phyloP scores from a whole-genome alignment of 2,113 vertebrate genomes.

The Ctenodactylus gundi region DNA sequence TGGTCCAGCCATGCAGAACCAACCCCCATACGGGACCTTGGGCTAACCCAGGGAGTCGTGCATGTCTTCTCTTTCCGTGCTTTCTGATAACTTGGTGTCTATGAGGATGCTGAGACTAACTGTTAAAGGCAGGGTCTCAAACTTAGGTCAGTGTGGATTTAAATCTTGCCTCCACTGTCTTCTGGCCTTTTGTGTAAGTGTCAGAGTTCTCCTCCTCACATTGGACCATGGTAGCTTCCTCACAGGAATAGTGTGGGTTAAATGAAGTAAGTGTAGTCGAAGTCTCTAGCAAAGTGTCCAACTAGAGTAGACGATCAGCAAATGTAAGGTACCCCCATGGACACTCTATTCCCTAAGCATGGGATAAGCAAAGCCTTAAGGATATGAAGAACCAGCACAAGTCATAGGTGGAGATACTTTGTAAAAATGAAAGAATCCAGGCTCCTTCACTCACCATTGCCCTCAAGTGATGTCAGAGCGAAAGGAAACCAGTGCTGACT shows the following conservation, averaged over 20 bases:
- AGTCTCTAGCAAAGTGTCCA: background rate
- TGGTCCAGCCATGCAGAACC: conserved; percentile 27
- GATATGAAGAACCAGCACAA: background rate
- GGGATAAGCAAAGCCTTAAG: background rate
- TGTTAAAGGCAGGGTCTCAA: background rate
- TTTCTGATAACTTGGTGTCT: background rate
- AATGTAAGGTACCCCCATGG: background rate
- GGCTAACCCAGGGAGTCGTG: accelerated
- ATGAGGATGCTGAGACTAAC: background rate
- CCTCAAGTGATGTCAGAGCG: background rate
- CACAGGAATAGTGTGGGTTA: background rate
- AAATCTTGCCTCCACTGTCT: background rate
- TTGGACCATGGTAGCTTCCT: background rate
- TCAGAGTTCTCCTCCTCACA: background rate
- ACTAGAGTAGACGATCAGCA: background rate
- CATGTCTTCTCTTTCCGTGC: background rate
- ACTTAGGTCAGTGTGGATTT: background rate
- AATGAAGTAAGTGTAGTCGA: background rate
- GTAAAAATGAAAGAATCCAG: background rate
- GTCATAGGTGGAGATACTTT: background rate
- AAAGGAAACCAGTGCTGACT: background rate
- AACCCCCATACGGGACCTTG: background rate
- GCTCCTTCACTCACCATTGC: background rate
- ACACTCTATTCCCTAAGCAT: background rate
- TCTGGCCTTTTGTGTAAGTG: background rate